phyloP scores from a whole-genome alignment of 2,797 vertebrate genomes.

The Leucoraja ocellata region DNA sequence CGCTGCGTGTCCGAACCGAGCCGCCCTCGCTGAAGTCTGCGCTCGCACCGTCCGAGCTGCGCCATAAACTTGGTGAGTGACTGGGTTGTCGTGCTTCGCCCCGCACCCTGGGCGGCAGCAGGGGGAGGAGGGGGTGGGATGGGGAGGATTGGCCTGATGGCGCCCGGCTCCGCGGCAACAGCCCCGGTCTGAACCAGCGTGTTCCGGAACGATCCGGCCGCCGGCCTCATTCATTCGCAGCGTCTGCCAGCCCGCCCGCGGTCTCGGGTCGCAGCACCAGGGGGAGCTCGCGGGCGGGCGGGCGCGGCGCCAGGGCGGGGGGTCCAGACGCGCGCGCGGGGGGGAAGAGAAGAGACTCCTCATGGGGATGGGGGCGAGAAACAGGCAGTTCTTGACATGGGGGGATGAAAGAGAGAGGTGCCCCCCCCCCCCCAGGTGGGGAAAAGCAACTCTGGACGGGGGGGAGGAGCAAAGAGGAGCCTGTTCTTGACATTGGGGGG shows the following conservation, averaged over 20 bases:
- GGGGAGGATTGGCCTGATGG: neutral
- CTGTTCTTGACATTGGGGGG: no score
- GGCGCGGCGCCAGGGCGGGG: neutral
- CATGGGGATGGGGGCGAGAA: no score
- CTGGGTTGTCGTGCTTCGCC: neutral
- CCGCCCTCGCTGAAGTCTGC: no score
- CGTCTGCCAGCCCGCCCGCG: no score
- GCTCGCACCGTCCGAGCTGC: neutral
- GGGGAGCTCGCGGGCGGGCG: neutral
- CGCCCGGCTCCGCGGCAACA: no score
- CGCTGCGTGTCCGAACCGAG: neutral
- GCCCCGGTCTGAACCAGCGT: neutral
- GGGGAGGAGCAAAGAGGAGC: no score
- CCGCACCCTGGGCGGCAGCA: neutral
- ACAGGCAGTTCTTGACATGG: no score
- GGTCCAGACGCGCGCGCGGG: neutral
- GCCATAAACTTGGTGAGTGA: neutral
- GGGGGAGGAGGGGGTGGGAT: neutral
- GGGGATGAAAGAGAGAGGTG: no score
- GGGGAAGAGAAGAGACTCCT: no score
- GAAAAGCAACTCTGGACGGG: no score
- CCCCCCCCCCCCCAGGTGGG: no score
- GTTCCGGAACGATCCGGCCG: slow-evolving; percentile 18
- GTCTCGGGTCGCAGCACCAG: neutral
- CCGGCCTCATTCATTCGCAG: neutral